phyloP scores from a whole-genome alignment of 1,140 invertebrate species.

The Bombus superbus region DNA sequence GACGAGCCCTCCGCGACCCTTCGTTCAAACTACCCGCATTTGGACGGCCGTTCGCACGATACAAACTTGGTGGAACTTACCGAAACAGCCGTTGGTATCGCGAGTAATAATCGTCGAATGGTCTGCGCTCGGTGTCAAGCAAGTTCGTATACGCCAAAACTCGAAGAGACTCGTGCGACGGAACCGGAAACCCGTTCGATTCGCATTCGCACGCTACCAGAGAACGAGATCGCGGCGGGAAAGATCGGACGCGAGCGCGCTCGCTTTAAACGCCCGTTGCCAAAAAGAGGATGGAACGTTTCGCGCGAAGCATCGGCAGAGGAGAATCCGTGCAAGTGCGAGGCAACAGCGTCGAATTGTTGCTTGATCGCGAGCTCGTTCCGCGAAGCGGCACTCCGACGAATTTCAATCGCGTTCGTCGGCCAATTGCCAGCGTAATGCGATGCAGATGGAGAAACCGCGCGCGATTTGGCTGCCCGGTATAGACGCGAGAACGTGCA shows the following conservation, averaged over 20 bases:
- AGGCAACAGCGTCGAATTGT: conserved; percentile 32
- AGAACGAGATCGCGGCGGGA: too few species aligned
- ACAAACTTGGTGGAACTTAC: conserved; percentile 54
- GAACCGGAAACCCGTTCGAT: neutral
- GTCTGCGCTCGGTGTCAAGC: neutral
- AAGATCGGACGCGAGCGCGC: too few species aligned
- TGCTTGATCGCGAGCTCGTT: conserved; percentile 47
- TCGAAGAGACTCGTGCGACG: neutral
- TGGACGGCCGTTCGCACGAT: conserved; percentile 25
- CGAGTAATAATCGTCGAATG: conserved; percentile 49
- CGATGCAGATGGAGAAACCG: conserved; percentile 58
- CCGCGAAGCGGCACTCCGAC: neutral
- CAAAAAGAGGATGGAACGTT: too few species aligned
- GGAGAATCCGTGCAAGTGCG: neutral
- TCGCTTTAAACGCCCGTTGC: too few species aligned
- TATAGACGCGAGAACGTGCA: conserved; percentile 37
- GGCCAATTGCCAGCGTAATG: conserved; percentile 36
- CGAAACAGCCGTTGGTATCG: conserved; percentile 32
- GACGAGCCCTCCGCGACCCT: conserved; percentile 45
- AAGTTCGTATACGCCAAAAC: neutral
- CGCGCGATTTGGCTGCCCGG: conserved; percentile 67
- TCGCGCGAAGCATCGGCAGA: neutral
- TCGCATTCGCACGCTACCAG: too few species aligned
- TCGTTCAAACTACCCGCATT: neutral
- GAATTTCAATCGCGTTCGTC: conserved; percentile 51